phyloP scores from a whole-genome alignment of 2,113 vertebrate species.

The Ptilorrhoa leucosticta region DNA sequence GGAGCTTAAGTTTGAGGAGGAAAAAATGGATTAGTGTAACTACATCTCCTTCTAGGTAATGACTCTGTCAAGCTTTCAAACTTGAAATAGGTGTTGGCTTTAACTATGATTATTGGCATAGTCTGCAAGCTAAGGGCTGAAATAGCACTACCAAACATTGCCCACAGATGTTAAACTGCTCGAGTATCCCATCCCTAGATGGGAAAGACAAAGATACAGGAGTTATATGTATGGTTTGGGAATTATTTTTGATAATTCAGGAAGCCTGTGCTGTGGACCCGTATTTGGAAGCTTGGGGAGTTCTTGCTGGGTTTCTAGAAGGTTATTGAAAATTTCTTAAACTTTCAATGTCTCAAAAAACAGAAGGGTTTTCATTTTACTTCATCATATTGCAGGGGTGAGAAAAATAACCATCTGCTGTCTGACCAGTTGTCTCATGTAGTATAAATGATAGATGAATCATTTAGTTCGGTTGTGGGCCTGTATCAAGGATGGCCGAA shows the following conservation, averaged over 20 bases:
- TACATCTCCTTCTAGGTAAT: background rate
- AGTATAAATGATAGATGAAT: background rate
- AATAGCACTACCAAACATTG: background rate
- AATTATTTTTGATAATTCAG: background rate
- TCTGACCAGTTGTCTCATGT: background rate
- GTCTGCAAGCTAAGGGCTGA: background rate
- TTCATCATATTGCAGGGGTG: background rate
- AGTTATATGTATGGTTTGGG: background rate
- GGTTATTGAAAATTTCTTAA: background rate
- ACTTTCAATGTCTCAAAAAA: background rate
- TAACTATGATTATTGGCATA: background rate
- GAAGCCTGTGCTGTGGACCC: background rate
- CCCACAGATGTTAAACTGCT: background rate
- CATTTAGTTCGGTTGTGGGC: background rate
- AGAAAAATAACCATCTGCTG: background rate
- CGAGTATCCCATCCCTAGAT: background rate
- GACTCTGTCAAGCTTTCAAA: background rate
- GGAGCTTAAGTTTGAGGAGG: background rate
- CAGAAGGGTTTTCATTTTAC: background rate
- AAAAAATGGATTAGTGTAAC: background rate
- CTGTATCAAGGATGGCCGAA: background rate
- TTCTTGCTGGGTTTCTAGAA: background rate
- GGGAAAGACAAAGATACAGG: background rate
- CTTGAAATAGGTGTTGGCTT: background rate
- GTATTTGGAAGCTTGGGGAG: background rate